These are phyloP conservation scores for Antidorcas marsupialis DNA, from an alignment of 2,113 vertebrate genomes.

Conservation along the genomic window DNA sequence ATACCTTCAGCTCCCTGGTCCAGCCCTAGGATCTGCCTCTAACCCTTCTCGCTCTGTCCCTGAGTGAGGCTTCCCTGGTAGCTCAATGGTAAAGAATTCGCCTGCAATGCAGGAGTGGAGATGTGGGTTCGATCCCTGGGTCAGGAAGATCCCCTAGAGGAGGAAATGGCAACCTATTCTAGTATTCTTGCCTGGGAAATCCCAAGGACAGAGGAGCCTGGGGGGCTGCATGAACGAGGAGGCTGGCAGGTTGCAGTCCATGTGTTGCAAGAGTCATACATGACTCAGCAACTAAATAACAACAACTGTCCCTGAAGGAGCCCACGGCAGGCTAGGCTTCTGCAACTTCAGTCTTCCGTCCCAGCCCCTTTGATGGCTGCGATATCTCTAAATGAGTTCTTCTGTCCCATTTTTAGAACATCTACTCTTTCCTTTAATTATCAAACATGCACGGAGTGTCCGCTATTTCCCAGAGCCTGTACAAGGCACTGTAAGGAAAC, in stretches of 20 bases:
- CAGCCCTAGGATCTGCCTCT: not conserved
- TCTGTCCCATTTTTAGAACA: not conserved
- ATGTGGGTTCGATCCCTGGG: not conserved
- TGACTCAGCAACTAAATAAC: not conserved
- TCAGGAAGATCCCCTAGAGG: not conserved
- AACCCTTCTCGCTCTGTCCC: not conserved
- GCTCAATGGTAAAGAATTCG: not conserved
- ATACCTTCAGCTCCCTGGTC: no score
- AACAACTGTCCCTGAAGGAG: not conserved
- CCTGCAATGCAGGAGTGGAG: not conserved
- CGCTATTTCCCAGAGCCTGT: not conserved
- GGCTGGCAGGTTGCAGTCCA: not conserved
- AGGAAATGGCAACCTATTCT: not conserved
- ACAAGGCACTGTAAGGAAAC: not conserved
- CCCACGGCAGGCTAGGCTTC: not conserved
- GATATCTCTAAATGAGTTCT: not conserved
- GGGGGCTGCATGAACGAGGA: not conserved
- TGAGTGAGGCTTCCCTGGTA: not conserved
- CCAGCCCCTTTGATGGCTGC: not conserved
- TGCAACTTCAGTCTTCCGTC: not conserved
- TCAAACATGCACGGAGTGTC: not conserved
- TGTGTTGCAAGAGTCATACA: not conserved
- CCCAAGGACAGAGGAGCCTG: not conserved
- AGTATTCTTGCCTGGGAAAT: not conserved
- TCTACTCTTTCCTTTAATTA: not conserved